phyloP scores from a whole-genome alignment of 2,888 invertebrate genomes.

The Lasioglossum leucozonium region DNA sequence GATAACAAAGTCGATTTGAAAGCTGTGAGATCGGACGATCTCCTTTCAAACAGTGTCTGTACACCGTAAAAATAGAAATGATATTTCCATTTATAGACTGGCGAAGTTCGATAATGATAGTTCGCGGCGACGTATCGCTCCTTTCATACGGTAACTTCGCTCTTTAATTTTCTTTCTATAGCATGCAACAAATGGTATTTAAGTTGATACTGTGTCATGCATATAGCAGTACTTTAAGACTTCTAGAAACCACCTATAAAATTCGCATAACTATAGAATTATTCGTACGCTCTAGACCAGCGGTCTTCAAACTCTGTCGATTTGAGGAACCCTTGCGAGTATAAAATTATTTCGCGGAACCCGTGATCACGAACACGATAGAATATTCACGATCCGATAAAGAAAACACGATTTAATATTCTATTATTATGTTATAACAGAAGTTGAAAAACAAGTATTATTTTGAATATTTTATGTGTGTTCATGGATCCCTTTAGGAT shows the following conservation, averaged over 20 bases:
- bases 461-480: too few species aligned
- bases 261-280: neutral
- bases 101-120: neutral
- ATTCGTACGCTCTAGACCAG: too few species aligned
- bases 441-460: too few species aligned
- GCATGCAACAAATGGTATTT: neutral
- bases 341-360: too few species aligned
- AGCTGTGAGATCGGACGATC: neutral
- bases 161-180: slow-evolving; percentile 5
- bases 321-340: too few species aligned
- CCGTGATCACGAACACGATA: too few species aligned
- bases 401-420: too few species aligned
- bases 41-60: neutral
- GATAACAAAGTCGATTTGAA: neutral
- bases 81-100: neutral
- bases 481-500: too few species aligned
- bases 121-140: neutral
- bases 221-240: neutral
- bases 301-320: too few species aligned
- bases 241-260: neutral
- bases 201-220: neutral
- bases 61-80: neutral
- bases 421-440: too few species aligned
- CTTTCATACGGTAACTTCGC: neutral
- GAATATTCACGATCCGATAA: too few species aligned